Evolutionary conservation across 1,140 invertebrate genomes (phyloP).

Genomic region (Drosophila lowei): DNA sequence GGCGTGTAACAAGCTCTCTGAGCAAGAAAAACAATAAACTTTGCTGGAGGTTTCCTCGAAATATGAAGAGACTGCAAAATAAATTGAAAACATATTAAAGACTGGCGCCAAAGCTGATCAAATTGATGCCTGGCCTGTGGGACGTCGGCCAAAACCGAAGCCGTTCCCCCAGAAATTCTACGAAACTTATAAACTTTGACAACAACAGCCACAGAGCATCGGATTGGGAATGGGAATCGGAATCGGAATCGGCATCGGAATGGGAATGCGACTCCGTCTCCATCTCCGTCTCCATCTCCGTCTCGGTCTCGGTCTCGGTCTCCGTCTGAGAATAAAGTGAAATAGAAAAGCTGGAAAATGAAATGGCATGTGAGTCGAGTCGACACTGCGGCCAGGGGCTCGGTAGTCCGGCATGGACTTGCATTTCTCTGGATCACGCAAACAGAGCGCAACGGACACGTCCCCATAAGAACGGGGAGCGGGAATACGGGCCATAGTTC

Average conservation of each 20-base stretch:
- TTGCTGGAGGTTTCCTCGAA: slow-evolving; percentile 6
- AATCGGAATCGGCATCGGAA: slow-evolving; percentile 32
- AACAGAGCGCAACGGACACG: slow-evolving; percentile 70
- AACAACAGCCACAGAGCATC: slow-evolving; percentile 24
- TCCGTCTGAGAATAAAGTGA: slow-evolving; percentile 28
- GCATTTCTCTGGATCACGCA: slow-evolving; percentile 40
- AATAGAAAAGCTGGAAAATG: slow-evolving; percentile 41
- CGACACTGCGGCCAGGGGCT: slow-evolving; percentile 13
- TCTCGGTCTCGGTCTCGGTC: too few relatives aligned
- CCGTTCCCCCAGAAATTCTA: slow-evolving; percentile 20
- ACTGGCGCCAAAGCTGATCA: slow-evolving; percentile 77
- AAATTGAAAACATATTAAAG: slow-evolving; percentile 72
- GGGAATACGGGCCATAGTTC: neutral
- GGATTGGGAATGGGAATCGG: slow-evolving; percentile 40
- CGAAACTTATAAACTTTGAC: slow-evolving; percentile 69
- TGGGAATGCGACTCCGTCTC: slow-evolving; percentile 15
- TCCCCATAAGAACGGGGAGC: slow-evolving; percentile 13
- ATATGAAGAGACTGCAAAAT: slow-evolving; percentile 4
- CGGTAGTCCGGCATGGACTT: slow-evolving; percentile 30
- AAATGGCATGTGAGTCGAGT: slow-evolving; percentile 40
- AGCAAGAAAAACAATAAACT: slow-evolving; percentile 32
- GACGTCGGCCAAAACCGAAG: slow-evolving; percentile 59
- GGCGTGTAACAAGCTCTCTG: slow-evolving; percentile 65
- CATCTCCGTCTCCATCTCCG: too few relatives aligned
- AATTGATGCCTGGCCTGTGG: slow-evolving; percentile 76